Evolutionary conservation across 2,113 vertebrate genomes (phyloP).

Genomic region (Ictalurus punctatus): DNA sequence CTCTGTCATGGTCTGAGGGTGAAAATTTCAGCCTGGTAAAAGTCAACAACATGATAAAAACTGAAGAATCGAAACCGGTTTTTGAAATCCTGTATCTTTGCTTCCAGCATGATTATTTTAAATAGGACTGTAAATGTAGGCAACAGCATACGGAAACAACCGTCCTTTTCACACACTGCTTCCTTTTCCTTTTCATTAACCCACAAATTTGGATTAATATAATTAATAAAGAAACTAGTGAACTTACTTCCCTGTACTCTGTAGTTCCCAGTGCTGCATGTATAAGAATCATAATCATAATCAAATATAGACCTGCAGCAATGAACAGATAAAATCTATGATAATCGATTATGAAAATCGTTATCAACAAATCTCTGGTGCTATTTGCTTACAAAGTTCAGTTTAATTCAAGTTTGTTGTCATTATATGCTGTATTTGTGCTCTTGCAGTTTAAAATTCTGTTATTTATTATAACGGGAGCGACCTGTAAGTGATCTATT

Average conservation of each 20-base stretch:
- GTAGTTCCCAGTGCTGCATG: neutral
- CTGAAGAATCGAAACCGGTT: neutral
- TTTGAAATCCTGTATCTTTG: neutral
- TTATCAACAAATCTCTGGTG: too few species aligned
- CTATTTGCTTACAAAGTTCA: too few species aligned
- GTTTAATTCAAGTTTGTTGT: too few species aligned
- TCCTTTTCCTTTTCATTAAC: neutral
- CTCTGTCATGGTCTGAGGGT: neutral
- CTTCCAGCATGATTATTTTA: neutral
- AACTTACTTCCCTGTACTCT: neutral
- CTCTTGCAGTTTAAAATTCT: too few species aligned
- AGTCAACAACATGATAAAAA: neutral
- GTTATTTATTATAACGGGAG: too few species aligned
- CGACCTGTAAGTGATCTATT: too few species aligned
- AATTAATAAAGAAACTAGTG: too few species aligned
- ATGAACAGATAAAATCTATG: too few species aligned
- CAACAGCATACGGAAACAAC: neutral
- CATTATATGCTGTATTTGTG: too few species aligned
- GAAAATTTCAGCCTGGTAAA: neutral
- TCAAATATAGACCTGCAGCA: too few species aligned
- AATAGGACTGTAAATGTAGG: neutral
- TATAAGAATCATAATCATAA: neutral
- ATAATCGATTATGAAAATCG: too few species aligned
- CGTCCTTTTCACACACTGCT: neutral
- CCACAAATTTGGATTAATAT: neutral